These are phyloP conservation scores for Calcarius lapponicus DNA, from an alignment of 2,797 vertebrate species.

Conservation along the genomic window DNA sequence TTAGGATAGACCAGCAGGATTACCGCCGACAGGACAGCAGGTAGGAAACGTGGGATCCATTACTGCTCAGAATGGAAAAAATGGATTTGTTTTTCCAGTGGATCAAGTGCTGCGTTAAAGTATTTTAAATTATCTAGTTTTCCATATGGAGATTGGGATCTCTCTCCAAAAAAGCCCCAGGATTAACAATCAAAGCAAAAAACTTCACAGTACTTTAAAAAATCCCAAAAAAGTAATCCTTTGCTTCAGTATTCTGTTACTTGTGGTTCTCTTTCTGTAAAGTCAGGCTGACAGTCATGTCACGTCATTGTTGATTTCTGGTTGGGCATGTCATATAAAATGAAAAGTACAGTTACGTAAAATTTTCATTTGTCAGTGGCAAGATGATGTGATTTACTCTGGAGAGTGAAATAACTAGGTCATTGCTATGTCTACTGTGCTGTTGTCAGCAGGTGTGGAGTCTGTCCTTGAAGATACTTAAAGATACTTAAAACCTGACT, in stretches of 20 bases:
- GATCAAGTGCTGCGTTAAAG: neutral
- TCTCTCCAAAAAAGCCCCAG: neutral
- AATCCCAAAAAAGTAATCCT: accelerated
- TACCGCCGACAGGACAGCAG: slow-evolving; percentile 79
- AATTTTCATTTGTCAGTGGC: neutral
- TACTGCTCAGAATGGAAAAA: neutral
- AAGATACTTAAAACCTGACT: neutral
- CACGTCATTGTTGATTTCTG: neutral
- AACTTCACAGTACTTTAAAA: neutral
- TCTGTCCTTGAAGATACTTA: neutral
- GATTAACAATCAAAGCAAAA: neutral
- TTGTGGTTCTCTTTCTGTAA: neutral
- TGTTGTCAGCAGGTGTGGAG: neutral
- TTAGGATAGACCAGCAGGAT: slow-evolving; percentile 87
- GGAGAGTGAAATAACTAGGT: neutral
- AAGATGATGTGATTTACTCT: neutral
- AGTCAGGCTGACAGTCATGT: neutral
- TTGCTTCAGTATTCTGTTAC: neutral
- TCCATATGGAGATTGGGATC: neutral
- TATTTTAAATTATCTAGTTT: neutral
- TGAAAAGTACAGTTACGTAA: neutral
- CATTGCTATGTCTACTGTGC: neutral
- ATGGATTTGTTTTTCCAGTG: accelerated
- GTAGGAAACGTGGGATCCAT: slow-evolving; percentile 9
- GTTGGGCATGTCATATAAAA: neutral